Evolutionary conservation across 2,797 vertebrate genomes (phyloP).

Genomic region (Thunnus albacares): DNA sequence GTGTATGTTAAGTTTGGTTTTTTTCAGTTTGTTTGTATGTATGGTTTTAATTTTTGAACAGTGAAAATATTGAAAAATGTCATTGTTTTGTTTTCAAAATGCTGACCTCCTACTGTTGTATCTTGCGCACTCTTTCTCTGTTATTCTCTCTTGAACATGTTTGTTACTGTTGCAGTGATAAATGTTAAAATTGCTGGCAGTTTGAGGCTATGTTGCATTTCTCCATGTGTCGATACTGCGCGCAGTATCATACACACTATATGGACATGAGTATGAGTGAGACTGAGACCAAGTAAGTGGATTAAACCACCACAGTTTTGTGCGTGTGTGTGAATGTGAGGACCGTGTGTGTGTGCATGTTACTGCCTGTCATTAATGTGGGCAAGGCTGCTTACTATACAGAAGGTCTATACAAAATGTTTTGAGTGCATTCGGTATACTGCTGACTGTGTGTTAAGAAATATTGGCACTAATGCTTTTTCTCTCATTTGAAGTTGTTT

Average conservation of each 20-base stretch:
- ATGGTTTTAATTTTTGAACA: constrained; percentile 82
- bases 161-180: constrained; percentile 86
- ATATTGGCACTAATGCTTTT: constrained; percentile 88
- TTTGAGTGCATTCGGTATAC: constrained; percentile 86
- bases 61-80: constrained; percentile 84
- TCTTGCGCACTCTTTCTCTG: constrained; percentile 82
- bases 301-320: constrained; percentile 83
- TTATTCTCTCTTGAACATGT: constrained; percentile 83
- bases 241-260: constrained; percentile 67
- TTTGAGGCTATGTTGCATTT: constrained; percentile 85
- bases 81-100: constrained; percentile 83
- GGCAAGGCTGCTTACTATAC: constrained; percentile 86
- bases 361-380: constrained; percentile 85
- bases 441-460: constrained; percentile 87
- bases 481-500: constrained; percentile 81
- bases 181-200: constrained; percentile 84
- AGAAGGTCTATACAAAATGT: constrained; percentile 85
- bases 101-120: constrained; percentile 88
- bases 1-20: constrained; percentile 76
- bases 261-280: constrained; percentile 78
- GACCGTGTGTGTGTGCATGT: constrained; percentile 81
- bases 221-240: constrained; percentile 77
- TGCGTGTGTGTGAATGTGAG: constrained; percentile 68
- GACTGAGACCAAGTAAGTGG: constrained; percentile 86
- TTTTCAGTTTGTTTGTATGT: constrained; percentile 76